Percentiles rank a stretch among this genome's conserved stretches.
Conservation (phyloP, 2,113 vertebrate species). For the Lethenteron camtschaticum region DNA sequence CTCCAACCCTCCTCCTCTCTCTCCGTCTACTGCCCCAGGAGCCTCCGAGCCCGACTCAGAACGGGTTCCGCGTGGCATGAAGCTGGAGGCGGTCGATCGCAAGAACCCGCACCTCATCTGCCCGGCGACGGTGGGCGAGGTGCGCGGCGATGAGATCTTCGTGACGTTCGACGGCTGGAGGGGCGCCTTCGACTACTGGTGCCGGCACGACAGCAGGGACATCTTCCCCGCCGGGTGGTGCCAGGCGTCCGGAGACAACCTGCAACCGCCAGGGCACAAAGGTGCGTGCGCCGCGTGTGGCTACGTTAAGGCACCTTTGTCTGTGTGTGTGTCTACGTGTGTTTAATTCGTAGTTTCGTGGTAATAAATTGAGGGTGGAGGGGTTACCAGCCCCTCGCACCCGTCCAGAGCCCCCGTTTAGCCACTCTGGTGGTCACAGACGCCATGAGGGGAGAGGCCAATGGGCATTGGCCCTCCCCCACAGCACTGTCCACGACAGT, state of each 20-base stretch:
- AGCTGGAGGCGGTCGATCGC: slow-evolving; percentile 90
- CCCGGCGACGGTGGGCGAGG: slow-evolving; percentile 82
- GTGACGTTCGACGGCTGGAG: slow-evolving; percentile 98
- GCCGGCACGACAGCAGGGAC: slow-evolving; percentile 91
- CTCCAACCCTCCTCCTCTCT: background rate
- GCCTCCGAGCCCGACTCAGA: slow-evolving; percentile 73
- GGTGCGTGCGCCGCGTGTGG: slow-evolving; percentile 24
- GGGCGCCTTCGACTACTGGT: slow-evolving; percentile 98
- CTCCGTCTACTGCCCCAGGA: slow-evolving; percentile 26
- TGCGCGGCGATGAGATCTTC: slow-evolving; percentile 86
- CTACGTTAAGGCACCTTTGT: too few species aligned
- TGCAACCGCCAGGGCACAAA: slow-evolving; percentile 92
- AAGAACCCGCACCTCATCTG: slow-evolving; percentile 99
- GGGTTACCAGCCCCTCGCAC: too few species aligned
- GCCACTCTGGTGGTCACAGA: too few species aligned
- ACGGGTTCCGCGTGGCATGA: slow-evolving; percentile 91
- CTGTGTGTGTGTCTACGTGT: too few species aligned
- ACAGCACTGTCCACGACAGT: too few species aligned
- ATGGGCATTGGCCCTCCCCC: too few species aligned
- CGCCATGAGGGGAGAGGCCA: too few species aligned
- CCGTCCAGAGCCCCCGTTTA: too few species aligned
- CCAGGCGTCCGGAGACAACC: slow-evolving; percentile 82
- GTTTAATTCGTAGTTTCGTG: too few species aligned
- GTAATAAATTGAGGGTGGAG: too few species aligned
- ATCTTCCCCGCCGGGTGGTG: slow-evolving; percentile 99